Conservation (phyloP, 2,888 invertebrate species). For the Orchesella flavescens region DNA sequence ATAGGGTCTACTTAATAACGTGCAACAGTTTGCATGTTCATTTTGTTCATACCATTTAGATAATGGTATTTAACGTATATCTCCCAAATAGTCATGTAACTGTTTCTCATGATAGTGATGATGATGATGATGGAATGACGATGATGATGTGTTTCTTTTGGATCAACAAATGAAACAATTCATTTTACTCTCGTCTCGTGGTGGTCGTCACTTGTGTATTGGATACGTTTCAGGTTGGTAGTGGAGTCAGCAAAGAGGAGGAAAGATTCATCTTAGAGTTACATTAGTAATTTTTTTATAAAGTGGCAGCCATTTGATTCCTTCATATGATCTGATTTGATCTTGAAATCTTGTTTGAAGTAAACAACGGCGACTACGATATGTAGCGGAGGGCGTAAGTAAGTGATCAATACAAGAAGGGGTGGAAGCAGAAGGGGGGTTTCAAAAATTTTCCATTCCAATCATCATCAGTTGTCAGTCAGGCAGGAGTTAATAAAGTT, state of each 20-base stretch:
- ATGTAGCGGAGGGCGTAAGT: too few species aligned
- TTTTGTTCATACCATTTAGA: too few species aligned
- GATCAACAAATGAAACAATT: too few species aligned
- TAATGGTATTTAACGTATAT: background rate
- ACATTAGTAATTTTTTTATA: too few species aligned
- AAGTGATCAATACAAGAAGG: background rate
- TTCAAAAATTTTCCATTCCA: constrained; percentile 62
- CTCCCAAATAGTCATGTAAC: constrained; percentile 39
- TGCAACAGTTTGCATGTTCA: too few species aligned
- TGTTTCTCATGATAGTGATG: too few species aligned
- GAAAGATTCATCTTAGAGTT: background rate
- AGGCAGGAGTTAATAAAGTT: constrained; percentile 26
- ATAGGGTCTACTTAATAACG: too few species aligned
- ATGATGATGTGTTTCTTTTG: background rate
- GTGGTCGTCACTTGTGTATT: constrained; percentile 3
- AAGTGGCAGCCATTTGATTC: too few species aligned
- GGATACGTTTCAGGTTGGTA: background rate
- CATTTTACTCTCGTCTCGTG: too few species aligned
- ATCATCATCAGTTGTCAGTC: background rate
- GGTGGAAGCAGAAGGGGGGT: background rate
- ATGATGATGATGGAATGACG: constrained; percentile 13
- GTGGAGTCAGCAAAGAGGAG: background rate
- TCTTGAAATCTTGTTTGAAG: too few species aligned
- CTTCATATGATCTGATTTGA: too few species aligned
- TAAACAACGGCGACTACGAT: too few species aligned